phyloP scores from a whole-genome alignment of 1,140 invertebrate species.

The Drosophila lacertosa region DNA sequence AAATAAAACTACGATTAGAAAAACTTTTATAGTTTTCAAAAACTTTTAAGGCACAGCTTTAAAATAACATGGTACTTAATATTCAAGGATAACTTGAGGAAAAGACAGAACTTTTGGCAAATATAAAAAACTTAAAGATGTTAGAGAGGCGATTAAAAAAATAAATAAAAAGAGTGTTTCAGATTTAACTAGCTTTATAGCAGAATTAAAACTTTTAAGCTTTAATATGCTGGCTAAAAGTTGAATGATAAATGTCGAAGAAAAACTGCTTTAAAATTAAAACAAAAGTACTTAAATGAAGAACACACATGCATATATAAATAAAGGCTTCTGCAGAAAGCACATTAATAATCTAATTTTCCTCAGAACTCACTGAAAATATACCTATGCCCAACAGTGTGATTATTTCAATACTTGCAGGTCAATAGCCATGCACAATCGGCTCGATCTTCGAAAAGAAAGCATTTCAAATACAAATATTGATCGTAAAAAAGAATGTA shows the following conservation, averaged over 20 bases:
- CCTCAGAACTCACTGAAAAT: background rate
- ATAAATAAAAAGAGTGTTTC: background rate
- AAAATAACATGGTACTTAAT: no score
- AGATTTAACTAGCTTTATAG: no score
- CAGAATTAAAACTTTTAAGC: no score
- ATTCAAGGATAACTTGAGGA: background rate
- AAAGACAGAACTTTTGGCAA: background rate
- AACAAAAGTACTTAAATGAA: no score
- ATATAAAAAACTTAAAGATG: background rate
- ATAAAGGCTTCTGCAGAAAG: no score
- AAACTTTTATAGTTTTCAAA: background rate
- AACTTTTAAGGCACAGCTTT: background rate
- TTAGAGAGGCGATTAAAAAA: no score
- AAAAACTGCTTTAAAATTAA: no score
- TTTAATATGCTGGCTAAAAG: no score
- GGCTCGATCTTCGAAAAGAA: background rate
- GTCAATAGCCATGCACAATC: conserved; percentile 1
- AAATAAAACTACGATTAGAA: background rate
- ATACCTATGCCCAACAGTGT: background rate
- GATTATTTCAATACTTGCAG: background rate
- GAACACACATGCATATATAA: no score
- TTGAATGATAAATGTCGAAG: no score
- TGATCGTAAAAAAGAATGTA: conserved; percentile 30
- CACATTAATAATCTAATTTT: background rate
- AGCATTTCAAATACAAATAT: conserved; percentile 20